Conservation (phyloP, 2,797 vertebrate species). For the Benthosema pterotum region DNA sequence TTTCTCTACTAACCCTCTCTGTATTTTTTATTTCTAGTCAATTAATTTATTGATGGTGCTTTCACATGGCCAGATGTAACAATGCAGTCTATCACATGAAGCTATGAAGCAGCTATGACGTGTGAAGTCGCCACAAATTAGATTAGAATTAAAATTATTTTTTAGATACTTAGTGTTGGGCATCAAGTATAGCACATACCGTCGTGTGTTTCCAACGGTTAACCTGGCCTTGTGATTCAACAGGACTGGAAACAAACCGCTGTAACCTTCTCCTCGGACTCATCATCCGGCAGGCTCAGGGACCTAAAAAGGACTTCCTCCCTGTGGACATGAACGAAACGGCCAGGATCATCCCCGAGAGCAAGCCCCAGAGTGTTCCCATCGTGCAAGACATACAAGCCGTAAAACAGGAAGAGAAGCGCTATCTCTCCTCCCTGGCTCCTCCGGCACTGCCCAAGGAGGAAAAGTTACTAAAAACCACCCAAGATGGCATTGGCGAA, state of each 20-base stretch:
- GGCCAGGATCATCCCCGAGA: conserved; percentile 82
- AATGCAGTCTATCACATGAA: too few relatives aligned
- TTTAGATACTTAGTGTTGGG: too few relatives aligned
- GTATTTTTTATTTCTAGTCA: too few relatives aligned
- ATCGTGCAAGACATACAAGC: conserved; percentile 73
- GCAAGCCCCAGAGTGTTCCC: conserved; percentile 81
- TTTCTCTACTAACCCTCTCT: too few relatives aligned
- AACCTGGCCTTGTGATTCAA: conserved; percentile 42
- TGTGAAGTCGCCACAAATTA: too few relatives aligned
- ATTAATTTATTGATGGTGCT: too few relatives aligned
- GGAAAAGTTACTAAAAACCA: conserved; percentile 78
- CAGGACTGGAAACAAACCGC: conserved; percentile 94
- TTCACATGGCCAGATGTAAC: too few relatives aligned
- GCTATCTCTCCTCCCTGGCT: conserved; percentile 88
- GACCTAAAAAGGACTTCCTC: conserved; percentile 89
- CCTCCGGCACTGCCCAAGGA: conserved; percentile 83
- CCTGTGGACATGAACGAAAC: conserved; percentile 81
- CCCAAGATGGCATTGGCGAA: conserved; percentile 76
- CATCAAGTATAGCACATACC: background rate
- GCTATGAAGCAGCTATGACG: too few relatives aligned
- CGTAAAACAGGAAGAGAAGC: conserved; percentile 83
- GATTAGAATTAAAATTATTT: too few relatives aligned
- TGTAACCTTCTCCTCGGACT: conserved; percentile 95
- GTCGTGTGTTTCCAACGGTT: conserved; percentile 19
- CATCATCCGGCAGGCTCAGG: conserved; percentile 95